These are phyloP conservation scores for Zaprionus nigranus DNA, from an alignment of 1,140 invertebrate species.

Conservation along the genomic window DNA sequence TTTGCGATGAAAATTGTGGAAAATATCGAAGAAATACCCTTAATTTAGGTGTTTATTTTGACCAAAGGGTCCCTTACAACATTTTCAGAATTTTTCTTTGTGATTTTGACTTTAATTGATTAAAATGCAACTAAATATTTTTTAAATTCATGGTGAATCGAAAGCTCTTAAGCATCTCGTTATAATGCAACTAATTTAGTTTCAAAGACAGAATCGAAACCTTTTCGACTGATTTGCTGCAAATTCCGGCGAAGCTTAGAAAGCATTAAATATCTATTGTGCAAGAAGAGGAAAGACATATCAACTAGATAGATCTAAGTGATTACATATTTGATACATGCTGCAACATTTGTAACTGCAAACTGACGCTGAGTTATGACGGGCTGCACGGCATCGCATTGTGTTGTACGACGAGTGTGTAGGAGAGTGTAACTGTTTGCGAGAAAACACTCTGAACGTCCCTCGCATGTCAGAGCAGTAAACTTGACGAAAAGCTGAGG, in stretches of 20 bases:
- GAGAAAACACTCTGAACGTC: constrained; percentile 6
- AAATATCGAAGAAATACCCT: too few relatives aligned
- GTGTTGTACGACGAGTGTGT: constrained; percentile 16
- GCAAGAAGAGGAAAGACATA: not conserved
- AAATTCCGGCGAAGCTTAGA: not conserved
- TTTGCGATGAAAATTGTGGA: too few relatives aligned
- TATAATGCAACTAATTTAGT: too few relatives aligned
- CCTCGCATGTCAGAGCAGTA: constrained; percentile 21
- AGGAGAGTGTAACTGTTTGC: not conserved
- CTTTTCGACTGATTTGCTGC: not conserved
- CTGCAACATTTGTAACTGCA: constrained; percentile 41
- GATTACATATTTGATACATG: constrained; percentile 30
- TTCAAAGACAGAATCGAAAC: not conserved
- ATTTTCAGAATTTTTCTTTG: too few relatives aligned
- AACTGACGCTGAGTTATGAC: constrained; percentile 45
- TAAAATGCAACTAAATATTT: not conserved
- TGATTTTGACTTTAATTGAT: too few relatives aligned
- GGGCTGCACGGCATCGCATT: constrained; percentile 9
- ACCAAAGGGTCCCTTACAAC: too few relatives aligned
- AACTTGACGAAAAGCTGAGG: constrained; percentile 51
- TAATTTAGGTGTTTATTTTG: too few relatives aligned
- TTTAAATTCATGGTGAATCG: not conserved
- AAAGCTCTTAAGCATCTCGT: too few relatives aligned
- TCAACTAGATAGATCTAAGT: not conserved
- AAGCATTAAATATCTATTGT: constrained; percentile 7